Base-by-base conservation (phyloP, 2,797 vertebrate genomes). In the Paedocypris micromegethes region DNA sequence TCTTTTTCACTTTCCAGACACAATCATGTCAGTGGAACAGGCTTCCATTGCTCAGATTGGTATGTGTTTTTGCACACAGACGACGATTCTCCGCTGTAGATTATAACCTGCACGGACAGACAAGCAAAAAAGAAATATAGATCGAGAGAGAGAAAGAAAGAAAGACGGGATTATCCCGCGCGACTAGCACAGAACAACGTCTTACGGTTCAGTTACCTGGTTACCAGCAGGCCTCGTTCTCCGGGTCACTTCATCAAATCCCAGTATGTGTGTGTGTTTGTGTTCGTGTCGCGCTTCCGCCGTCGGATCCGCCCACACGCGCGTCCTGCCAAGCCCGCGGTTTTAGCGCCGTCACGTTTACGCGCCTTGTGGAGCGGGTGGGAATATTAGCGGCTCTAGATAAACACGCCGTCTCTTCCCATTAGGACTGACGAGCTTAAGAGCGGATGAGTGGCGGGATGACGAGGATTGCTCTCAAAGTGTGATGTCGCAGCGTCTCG, bases 261-360 rank as follows among this genome's bases (percentile, higher is more conserved):
- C 54, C 67, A 66, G 70, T 64, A 44, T 71, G 58, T 56, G 55
- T 68, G 69, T 66, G 66, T 72, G 66, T 69, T 66, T 68, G 63
- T 64, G 44, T 58, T 58, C 64, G 72, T 78, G 71, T 73, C 71
- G 72, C 47, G 53, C 64, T 68, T 59, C 69, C 72, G 71, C 74
- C 76, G 75, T 78, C 72, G 61, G 69, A 75, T 71, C 47, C 50
- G 62, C 75, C 48, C 68, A 62, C 66, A 6, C 59, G 57, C 47
- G 68, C 52, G 66, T 75, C 64, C 63, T 71, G 48, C 73, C 77
- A 74, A 72, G 77, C 67, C 74, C 58, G 74, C 65, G 61, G 55
- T 77, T 75, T 79, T 70, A 74, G 72, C 4, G 47, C 68, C 67
- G 69, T 81, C 80, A 81, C 68, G 75, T 83, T 81, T 78, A 74